A percentile compares a stretch with the other conserved stretches of the same genome.
phyloP scores from a whole-genome alignment of 2,113 vertebrate species.

The Delphinus delphis region DNA sequence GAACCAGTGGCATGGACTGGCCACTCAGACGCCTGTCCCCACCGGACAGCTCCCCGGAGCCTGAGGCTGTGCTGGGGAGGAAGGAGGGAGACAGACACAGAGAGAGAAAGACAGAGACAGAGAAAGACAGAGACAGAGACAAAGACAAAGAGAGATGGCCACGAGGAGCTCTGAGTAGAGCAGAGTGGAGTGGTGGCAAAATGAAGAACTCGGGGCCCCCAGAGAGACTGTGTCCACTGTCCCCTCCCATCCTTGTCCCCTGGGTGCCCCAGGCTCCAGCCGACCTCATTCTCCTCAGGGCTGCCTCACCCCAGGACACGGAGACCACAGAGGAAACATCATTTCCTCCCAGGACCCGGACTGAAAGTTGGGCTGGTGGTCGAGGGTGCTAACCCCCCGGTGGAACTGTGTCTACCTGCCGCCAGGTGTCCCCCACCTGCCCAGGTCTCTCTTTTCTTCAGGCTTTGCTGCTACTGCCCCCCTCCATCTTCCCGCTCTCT shows the following conservation, averaged over 20 bases:
- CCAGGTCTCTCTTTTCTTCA: neutral
- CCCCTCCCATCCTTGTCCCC: neutral
- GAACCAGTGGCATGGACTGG: rapidly evolving
- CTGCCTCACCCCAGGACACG: neutral
- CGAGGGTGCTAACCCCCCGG: rapidly evolving
- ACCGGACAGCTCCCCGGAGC: neutral
- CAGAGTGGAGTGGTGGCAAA: neutral
- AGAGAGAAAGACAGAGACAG: neutral
- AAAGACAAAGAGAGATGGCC: neutral
- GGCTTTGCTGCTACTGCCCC: neutral
- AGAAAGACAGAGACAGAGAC: neutral
- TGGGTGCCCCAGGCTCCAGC: neutral
- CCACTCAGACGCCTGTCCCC: neutral
- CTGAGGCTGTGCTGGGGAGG: neutral
- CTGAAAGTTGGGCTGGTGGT: neutral
- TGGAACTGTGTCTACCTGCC: neutral
- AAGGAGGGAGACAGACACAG: neutral
- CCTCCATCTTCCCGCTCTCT: neutral
- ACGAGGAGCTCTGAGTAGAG: neutral
- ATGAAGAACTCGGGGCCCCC: neutral
- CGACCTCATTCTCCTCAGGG: rapidly evolving
- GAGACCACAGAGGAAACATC: neutral
- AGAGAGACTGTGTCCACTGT: neutral
- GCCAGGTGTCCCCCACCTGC: neutral
- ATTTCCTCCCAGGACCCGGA: neutral